Base-by-base conservation (phyloP, 2,888 invertebrate genomes). In the Cheilosia impressa region DNA sequence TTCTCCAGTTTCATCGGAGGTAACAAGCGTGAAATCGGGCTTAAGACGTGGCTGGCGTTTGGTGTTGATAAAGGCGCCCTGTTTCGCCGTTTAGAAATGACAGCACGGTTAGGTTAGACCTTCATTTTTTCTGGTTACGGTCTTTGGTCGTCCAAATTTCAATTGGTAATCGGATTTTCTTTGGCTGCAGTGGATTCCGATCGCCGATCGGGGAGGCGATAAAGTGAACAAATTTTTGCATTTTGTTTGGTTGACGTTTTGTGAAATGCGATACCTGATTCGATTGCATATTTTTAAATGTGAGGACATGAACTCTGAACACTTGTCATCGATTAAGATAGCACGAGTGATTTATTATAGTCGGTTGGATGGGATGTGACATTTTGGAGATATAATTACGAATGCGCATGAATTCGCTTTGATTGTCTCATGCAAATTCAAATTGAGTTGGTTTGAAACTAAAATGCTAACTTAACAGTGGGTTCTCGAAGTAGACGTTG, bases 1-100 rank as follows among this genome's bases (percentile, higher is more conserved):
- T 75, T 76, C 75, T 80, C 60, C 80, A 62, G 76, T 81, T 72
- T 68, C 68, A 81, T 77, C 50, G 68, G 50, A 77, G 81, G 72
- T 72, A 85, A 85, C 76, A 77, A 85, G 85, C 81, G 85, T 85
- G 81, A 85, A 85, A 85, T 81, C 52, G 62, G 57, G 58, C 72
- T 85, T 81, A 68, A 72, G 76, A 85, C 55, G 75, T 76, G 66
- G 47, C 52, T 77, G 68, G 68, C 85, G 66, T 81, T 72, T 72
- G 81, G 85, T 85, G 85, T 81, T 85, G 76, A 76, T 81, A 66
- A 79, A 81, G 77, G 68, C 81, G 76, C 38, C 57, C 52, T 45
- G 69, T 66, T 77, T 77, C 63, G 31, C 31, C 31, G 65, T 31
- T 60, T 34, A 55, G 60, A 82, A 68, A 52, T 57, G 75, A 62